A percentile compares a stretch with the other conserved stretches of the same genome.
These are phyloP conservation scores for Chymomyza fuscimana DNA, from an alignment of 2,888 invertebrate genomes.

Conservation along the genomic window DNA sequence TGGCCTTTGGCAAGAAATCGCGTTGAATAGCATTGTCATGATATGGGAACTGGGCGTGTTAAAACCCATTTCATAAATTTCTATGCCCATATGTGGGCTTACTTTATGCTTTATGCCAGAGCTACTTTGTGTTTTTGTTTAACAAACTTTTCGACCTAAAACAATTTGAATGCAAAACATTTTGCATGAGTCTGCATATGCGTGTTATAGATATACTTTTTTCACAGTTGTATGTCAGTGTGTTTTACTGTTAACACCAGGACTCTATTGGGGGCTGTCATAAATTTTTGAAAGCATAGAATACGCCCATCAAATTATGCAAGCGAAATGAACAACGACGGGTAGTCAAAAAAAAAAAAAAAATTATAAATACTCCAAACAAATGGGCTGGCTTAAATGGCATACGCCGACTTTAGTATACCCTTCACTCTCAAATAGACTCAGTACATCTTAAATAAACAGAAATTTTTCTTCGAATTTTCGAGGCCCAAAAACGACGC, in stretches of 20 bases:
- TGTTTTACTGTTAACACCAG: slow-evolving; percentile 11
- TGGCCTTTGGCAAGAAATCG: neutral
- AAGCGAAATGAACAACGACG: slow-evolving; percentile 12
- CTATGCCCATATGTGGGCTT: neutral
- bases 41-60: neutral
- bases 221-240: slow-evolving; percentile 7
- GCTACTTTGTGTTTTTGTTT: neutral
- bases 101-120: neutral
- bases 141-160: neutral
- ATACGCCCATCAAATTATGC: slow-evolving; percentile 59
- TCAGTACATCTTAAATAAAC: no score
- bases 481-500: no score
- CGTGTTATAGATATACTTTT: neutral
- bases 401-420: neutral
- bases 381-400: neutral
- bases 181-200: slow-evolving; percentile 5
- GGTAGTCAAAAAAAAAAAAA: slow-evolving; percentile 9
- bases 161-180: slow-evolving; percentile 5
- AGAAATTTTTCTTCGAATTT: no score
- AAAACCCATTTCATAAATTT: neutral
- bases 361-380: neutral
- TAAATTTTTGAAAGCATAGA: slow-evolving; percentile 51
- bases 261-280: slow-evolving; percentile 38
- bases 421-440: neutral
- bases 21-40: neutral